A percentile compares a stretch with the other conserved stretches of the same genome.
Conservation (phyloP, 1,140 invertebrate species). For the Tetragnatha versicolor region DNA sequence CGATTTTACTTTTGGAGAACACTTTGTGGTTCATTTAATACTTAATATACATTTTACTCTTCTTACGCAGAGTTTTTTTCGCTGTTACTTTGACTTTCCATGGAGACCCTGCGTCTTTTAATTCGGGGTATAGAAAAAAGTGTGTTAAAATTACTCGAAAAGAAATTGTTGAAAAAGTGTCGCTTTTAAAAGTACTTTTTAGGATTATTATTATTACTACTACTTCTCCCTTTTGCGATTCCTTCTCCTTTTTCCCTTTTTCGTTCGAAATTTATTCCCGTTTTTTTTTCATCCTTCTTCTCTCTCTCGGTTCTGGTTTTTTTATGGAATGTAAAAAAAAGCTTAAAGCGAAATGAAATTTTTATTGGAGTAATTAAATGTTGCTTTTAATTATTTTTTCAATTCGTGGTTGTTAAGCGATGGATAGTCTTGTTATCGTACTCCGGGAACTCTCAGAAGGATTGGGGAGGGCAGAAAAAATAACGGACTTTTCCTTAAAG, state of each 20-base stretch:
- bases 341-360: constrained; percentile 49
- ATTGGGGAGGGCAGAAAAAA: neutral
- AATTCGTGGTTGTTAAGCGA: constrained; percentile 14
- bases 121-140: constrained; percentile 51
- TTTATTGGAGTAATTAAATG: constrained; percentile 55
- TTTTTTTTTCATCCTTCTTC: constrained; percentile 4
- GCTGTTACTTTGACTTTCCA: constrained; percentile 12
- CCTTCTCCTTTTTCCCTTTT: neutral
- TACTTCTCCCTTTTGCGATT: neutral
- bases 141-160: constrained; percentile 54
- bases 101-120: constrained; percentile 44
- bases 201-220: too few species aligned
- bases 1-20: constrained; percentile 54
- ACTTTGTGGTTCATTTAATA: constrained; percentile 56
- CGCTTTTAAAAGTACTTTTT: constrained; percentile 7
- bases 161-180: neutral
- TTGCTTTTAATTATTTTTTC: constrained; percentile 53
- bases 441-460: constrained; percentile 31
- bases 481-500: neutral
- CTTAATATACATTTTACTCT: constrained; percentile 45
- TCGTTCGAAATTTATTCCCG: neutral
- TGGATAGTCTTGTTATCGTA: constrained; percentile 43
- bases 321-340: constrained; percentile 40
- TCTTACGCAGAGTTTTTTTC: neutral
- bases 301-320: constrained; percentile 5